Conservation (phyloP, 2,113 vertebrate genomes). For the Ophiodon elongatus region DNA sequence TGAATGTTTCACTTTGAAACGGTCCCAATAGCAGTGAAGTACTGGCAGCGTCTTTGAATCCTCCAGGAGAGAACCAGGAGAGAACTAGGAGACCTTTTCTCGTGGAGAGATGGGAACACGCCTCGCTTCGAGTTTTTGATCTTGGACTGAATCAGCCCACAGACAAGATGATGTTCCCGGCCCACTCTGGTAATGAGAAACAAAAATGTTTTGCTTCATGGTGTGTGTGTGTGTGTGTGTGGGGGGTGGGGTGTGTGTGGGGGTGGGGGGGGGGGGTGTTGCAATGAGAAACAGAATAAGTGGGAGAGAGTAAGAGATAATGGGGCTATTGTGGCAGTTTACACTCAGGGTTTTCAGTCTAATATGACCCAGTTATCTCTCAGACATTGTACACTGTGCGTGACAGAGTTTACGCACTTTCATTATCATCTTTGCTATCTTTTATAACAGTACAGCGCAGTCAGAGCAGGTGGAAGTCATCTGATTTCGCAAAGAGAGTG, state of each 20-base stretch:
- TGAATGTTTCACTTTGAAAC: constrained; percentile 47
- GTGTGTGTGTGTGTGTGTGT: constrained; percentile 12
- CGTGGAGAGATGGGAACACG: constrained; percentile 32
- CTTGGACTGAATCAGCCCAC: constrained; percentile 31
- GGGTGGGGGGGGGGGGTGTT: constrained; percentile 10
- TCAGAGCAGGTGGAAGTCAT: constrained; percentile 43
- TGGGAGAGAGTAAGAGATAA: constrained; percentile 53
- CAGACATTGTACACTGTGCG: background rate
- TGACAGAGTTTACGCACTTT: background rate
- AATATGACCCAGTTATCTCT: constrained; percentile 38
- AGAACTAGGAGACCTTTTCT: constrained; percentile 33
- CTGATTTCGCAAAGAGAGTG: constrained; percentile 20
- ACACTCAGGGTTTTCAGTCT: constrained; percentile 11
- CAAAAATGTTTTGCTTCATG: constrained; percentile 40
- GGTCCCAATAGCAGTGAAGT: constrained; percentile 17
- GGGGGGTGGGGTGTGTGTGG: constrained; percentile 1
- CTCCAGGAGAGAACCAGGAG: constrained; percentile 7
- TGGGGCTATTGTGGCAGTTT: constrained; percentile 60
- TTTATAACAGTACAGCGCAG: constrained; percentile 11
- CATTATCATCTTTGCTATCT: background rate
- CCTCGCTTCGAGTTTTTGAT: constrained; percentile 36
- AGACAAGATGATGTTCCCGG: constrained; percentile 32
- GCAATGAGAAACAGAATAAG: background rate
- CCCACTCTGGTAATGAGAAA: constrained; percentile 65
- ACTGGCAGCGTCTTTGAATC: constrained; percentile 37